Conservation (phyloP, 2,888 invertebrate genomes). For the Teleogryllus oceanicus region DNA sequence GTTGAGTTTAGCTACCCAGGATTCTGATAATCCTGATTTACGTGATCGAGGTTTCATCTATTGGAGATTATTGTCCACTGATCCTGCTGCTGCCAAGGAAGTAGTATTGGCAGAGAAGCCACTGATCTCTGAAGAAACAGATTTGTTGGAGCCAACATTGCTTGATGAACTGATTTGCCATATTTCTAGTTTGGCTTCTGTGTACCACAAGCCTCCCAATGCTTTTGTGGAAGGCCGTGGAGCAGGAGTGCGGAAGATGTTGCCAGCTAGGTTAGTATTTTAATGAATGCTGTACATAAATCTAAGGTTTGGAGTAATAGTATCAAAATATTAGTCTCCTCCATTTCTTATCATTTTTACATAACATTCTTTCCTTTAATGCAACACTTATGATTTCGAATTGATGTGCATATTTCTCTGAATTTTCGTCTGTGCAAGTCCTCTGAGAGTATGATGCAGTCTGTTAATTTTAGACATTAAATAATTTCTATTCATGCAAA, state of each 20-base stretch:
- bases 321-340: conserved; percentile 42
- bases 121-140: conserved; percentile 97
- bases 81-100: conserved; percentile 98
- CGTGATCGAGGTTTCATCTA: conserved; percentile 98
- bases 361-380: not conserved
- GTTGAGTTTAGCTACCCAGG: conserved; percentile 81
- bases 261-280: conserved; percentile 61
- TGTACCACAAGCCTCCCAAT: conserved; percentile 98
- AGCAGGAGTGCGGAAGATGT: conserved; percentile 72
- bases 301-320: conserved; percentile 44
- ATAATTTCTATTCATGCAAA: no score
- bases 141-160: conserved; percentile 93
- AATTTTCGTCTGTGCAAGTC: no score
- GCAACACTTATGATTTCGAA: no score
- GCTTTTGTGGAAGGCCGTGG: conserved; percentile 91
- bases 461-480: no score
- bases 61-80: conserved; percentile 96
- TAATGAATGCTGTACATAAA: conserved; percentile 42
- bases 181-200: conserved; percentile 95
- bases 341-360: not conserved
- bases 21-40: conserved; percentile 96
- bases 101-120: conserved; percentile 99
- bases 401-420: no score
- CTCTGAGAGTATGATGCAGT: no score
- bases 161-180: conserved; percentile 98